A percentile compares a stretch with the other conserved stretches of the same genome.
Conservation (phyloP, 2,888 invertebrate genomes). For the Cryptus armator region DNA sequence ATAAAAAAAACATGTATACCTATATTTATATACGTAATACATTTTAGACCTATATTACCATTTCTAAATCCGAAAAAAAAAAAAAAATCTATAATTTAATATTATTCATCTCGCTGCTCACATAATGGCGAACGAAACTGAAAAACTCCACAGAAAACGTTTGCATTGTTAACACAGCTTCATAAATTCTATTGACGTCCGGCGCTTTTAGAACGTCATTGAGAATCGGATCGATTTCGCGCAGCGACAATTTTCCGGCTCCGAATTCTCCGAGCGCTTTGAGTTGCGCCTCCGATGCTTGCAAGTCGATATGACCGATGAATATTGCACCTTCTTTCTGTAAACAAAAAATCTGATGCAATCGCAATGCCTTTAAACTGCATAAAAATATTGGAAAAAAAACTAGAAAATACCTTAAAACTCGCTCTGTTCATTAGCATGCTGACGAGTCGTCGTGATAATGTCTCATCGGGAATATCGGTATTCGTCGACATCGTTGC, state of each 20-base stretch:
- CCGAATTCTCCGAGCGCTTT: slow-evolving; percentile 73
- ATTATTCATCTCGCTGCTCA: slow-evolving; percentile 51
- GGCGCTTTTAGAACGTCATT: slow-evolving; percentile 70
- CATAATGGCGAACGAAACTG: slow-evolving; percentile 61
- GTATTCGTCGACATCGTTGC: slow-evolving; percentile 30
- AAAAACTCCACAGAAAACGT: slow-evolving; percentile 2
- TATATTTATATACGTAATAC: slow-evolving; percentile 20
- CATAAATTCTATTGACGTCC: slow-evolving; percentile 48
- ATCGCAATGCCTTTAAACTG: neutral
- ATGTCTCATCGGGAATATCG: slow-evolving; percentile 70
- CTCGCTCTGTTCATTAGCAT: slow-evolving; percentile 73
- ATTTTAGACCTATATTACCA: neutral
- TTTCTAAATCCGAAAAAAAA: neutral
- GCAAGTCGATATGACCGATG: slow-evolving; percentile 72
- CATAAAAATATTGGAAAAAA: neutral
- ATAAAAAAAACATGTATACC: slow-evolving; percentile 43
- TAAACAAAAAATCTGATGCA: neutral
- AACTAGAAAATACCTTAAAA: slow-evolving; percentile 71
- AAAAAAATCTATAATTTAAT: neutral
- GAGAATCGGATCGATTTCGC: slow-evolving; percentile 77
- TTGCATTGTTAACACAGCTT: slow-evolving; percentile 24
- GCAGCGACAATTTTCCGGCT: slow-evolving; percentile 71
- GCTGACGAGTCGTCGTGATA: slow-evolving; percentile 76
- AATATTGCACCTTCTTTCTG: slow-evolving; percentile 69
- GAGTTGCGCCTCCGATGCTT: slow-evolving; percentile 73